phyloP scores from a whole-genome alignment of 1,140 invertebrate genomes.

The Diorhabda carinulata region DNA sequence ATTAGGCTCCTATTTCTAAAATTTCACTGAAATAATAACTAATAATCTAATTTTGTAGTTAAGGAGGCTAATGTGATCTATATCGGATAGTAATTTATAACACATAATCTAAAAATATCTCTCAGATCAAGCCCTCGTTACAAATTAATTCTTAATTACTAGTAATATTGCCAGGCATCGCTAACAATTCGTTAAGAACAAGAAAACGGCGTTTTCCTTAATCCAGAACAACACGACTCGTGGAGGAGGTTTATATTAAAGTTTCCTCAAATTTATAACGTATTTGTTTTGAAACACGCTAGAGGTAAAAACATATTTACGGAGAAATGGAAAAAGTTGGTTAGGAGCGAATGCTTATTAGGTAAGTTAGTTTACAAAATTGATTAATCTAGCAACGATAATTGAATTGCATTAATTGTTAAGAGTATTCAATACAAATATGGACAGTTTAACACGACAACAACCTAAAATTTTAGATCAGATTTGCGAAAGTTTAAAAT shows the following conservation, averaged over 20 bases:
- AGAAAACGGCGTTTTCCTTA: slow-evolving; percentile 12
- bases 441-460: no score
- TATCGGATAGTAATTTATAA: neutral
- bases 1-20: no score
- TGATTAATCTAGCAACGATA: no score
- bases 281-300: neutral
- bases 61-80: neutral
- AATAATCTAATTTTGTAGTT: neutral
- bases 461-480: no score
- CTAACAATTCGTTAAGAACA: slow-evolving; percentile 12
- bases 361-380: neutral
- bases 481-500: no score
- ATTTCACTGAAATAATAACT: no score
- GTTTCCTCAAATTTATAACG: slow-evolving; percentile 8
- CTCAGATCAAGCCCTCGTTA: slow-evolving; percentile 5
- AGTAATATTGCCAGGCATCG: slow-evolving; percentile 13
- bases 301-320: neutral
- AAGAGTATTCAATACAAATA: no score
- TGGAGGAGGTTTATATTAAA: slow-evolving; percentile 15
- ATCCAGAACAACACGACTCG: slow-evolving; percentile 6
- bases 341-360: neutral
- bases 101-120: slow-evolving; percentile 6
- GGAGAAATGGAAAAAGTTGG: neutral
- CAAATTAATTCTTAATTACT: slow-evolving; percentile 14
- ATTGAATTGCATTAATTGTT: no score